Percentiles rank a stretch among this genome's conserved stretches.
Conservation (phyloP, 2,113 vertebrate genomes). For the Bombycilla garrulus region DNA sequence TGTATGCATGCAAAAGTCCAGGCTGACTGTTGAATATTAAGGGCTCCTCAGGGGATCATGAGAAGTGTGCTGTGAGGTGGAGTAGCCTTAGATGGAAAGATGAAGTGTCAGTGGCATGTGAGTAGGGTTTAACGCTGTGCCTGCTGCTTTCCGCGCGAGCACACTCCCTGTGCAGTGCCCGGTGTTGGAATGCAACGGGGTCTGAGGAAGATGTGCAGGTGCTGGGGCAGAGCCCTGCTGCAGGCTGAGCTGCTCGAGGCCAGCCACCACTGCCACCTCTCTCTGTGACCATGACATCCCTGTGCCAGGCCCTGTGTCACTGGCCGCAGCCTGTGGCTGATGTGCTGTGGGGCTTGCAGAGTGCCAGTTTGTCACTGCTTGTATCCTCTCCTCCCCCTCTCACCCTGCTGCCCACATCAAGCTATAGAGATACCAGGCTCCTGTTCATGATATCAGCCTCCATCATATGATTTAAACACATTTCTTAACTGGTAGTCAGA, state of each 20-base stretch:
- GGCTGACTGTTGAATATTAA: not conserved
- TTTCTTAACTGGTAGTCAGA: not conserved
- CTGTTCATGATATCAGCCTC: not conserved
- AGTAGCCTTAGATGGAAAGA: not conserved
- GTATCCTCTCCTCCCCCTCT: not conserved
- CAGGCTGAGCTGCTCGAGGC: not conserved
- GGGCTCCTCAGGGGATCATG: not conserved
- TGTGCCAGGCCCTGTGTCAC: not conserved
- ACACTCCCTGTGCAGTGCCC: rapidly evolving
- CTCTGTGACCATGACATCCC: not conserved
- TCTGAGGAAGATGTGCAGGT: not conserved
- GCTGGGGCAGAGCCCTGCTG: rapidly evolving
- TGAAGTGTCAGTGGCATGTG: not conserved
- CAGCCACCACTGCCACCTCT: not conserved
- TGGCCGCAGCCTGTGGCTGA: rapidly evolving
- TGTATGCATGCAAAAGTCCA: rapidly evolving
- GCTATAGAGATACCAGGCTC: not conserved
- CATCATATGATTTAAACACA: not conserved
- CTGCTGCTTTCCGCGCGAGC: rapidly evolving
- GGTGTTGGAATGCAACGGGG: rapidly evolving
- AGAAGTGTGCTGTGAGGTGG: not conserved
- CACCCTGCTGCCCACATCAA: not conserved
- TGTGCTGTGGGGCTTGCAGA: rapidly evolving
- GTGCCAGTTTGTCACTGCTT: not conserved
- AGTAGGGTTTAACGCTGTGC: not conserved